A percentile compares a stretch with the other conserved stretches of the same genome.
Conservation (phyloP, 2,888 invertebrate genomes). For the Lithodes maja region DNA sequence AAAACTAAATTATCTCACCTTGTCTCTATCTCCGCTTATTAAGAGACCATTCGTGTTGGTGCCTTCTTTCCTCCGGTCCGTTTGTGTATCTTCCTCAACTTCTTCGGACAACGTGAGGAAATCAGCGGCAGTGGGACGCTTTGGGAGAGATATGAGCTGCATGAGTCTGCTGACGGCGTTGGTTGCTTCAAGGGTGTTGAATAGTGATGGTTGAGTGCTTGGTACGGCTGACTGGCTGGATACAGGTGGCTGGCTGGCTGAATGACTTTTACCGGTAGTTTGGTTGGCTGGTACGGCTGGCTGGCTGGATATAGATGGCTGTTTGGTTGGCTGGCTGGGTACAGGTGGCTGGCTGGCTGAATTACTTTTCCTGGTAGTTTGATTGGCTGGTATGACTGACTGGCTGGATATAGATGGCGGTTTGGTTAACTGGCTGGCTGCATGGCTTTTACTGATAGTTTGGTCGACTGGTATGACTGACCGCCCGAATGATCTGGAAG, state of each 20-base stretch:
- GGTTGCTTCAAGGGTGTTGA: neutral
- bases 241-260: neutral
- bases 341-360: neutral
- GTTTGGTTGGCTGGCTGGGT: neutral
- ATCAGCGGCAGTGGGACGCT: constrained; percentile 14
- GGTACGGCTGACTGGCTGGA: neutral
- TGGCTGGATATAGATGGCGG: neutral
- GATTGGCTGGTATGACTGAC: neutral
- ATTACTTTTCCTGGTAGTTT: too few relatives aligned
- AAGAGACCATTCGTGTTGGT: neutral
- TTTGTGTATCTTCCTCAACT: neutral
- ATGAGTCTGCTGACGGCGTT: neutral
- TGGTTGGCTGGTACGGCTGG: neutral
- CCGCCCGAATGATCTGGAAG: neutral
- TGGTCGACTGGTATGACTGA: neutral
- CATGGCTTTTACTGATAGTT: neutral
- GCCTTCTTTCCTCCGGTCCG: too few relatives aligned
- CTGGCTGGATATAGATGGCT: neutral
- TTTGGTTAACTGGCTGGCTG: neutral
- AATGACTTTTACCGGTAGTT: neutral
- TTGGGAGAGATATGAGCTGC: neutral
- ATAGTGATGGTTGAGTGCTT: neutral
- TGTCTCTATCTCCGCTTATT: neutral
- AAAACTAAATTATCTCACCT: too few relatives aligned
- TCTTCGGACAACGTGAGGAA: neutral